Evolutionary conservation across 37 sponge, comb jelly and placozoan species (phyloP).

Genomic region (Beroe ovata): DNA sequence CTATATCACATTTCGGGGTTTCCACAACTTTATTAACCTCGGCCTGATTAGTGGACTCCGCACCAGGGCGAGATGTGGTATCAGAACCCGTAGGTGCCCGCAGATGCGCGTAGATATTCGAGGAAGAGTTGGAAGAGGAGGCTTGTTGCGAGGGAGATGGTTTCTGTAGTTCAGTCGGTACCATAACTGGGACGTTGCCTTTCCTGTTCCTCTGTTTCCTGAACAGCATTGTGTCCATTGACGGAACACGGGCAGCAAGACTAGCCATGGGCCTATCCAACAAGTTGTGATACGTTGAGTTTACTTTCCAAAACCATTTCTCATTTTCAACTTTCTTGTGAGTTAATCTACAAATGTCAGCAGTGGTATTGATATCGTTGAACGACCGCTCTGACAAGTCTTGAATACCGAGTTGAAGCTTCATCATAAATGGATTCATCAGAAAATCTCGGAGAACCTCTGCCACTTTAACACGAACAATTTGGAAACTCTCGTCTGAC

Average conservation of each 20-base stretch:
- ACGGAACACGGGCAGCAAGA: not conserved
- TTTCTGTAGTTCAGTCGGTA: not conserved
- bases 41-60: not conserved
- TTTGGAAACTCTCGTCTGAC: not conserved
- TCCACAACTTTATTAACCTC: not conserved
- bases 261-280: not conserved
- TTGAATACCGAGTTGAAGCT: not conserved
- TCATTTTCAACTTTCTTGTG: not conserved
- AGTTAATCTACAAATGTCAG: not conserved
- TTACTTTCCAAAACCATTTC: slow-evolving; percentile 11
- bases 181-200: not conserved
- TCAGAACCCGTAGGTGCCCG: too few species aligned
- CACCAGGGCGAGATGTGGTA: not conserved
- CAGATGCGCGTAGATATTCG: too few species aligned
- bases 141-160: not conserved
- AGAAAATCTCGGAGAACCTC: slow-evolving; percentile 1
- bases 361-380: not conserved
- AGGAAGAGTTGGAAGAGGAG: too few species aligned
- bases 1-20: not conserved
- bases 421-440: slow-evolving; percentile 12
- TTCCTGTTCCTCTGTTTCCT: not conserved
- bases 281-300: slow-evolving; percentile 22
- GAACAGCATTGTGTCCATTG: not conserved
- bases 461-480: not conserved
- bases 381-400: not conserved